Evolutionary conservation across 2,888 invertebrate species (phyloP).

Genomic region (Halictus quadricinctus): DNA sequence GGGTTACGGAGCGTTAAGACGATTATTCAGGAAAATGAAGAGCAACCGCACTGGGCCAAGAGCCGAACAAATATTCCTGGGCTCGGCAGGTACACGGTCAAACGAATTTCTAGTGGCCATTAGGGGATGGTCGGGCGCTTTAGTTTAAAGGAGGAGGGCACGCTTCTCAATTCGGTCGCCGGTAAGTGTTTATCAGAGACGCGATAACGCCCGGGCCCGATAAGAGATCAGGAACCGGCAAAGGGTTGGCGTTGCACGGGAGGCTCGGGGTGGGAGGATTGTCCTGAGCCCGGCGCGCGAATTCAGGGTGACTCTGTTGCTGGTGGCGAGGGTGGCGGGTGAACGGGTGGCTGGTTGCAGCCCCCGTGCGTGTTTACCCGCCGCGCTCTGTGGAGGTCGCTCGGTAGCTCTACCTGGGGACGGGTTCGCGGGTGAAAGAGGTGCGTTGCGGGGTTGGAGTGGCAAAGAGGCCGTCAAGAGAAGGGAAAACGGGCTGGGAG

Average conservation of each 20-base stretch:
- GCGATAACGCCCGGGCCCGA: conserved; percentile 21
- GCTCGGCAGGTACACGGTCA: neutral
- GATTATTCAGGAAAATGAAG: neutral
- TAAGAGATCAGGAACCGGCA: conserved; percentile 19
- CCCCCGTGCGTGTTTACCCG: conserved; percentile 35
- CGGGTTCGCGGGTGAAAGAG: conserved; percentile 24
- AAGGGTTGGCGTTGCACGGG: conserved; percentile 24
- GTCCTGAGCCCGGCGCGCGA: conserved; percentile 25
- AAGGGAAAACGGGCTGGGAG: conserved; percentile 8
- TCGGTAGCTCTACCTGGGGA: conserved; percentile 50
- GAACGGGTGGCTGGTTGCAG: conserved; percentile 27
- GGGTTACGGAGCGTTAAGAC: neutral
- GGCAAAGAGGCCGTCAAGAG: conserved; percentile 4
- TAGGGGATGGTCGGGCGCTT: neutral
- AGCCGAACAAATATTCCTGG: neutral
- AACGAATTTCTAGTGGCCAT: conserved; percentile 6
- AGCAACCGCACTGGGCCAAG: neutral
- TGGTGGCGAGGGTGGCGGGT: neutral
- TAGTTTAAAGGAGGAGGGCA: neutral
- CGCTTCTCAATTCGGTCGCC: neutral
- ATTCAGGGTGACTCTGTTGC: conserved; percentile 37
- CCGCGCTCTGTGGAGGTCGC: conserved; percentile 28
- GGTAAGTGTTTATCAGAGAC: conserved; percentile 18
- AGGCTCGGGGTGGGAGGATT: neutral
- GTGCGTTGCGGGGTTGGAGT: neutral